Base-by-base conservation (phyloP, 2,113 vertebrate genomes). In the Anoplopoma fimbria region DNA sequence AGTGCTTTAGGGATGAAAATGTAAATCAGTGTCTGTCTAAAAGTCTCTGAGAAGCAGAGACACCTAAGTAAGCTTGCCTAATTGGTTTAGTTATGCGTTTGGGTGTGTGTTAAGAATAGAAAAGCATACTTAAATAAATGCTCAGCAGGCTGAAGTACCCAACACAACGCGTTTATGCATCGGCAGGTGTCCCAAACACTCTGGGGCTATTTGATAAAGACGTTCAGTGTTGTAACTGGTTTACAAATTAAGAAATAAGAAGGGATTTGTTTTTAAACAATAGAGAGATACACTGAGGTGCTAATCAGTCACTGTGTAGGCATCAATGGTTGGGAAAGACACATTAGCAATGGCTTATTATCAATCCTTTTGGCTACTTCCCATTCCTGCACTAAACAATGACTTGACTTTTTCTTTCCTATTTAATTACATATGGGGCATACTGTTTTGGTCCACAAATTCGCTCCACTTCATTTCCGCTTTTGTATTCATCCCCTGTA, bases 41-140 rank as follows among this genome's bases (percentile, higher is more conserved):
- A 81, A 77, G 27, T 69, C 51, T 71, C 55, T 61, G 15, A 69
- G 67, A 51, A 51, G 58, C 47, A 62, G 23, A 34, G 40, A 60
- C 45, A 65, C 51, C 63, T 58, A 58, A 75, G 77, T 51, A 42
- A 69, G 61, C 17, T 63, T 21, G 1, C 13, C 51, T 65, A 77
- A 71, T 79, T 73, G 29, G n/a, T 74, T 76, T 60, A 73, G 33
- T 79, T 60, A 77, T 72, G 73, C 36, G 57, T 60, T 12, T 10
- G 60, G 9, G 45, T 33, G 40, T 23, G 15, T 33, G 29, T 77
- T 12, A 2, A 25, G 6, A 72, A 40, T 69, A 8, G 12, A 74
- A 58, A 69, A 64, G 42, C 68, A 77, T 57, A 13, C 61, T 55
- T 51, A 7, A 42, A 69, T 47, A 29, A 55, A 73, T 47, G 14